Base-by-base conservation (phyloP, 2,797 vertebrate species). In the Pangasius macronema region DNA sequence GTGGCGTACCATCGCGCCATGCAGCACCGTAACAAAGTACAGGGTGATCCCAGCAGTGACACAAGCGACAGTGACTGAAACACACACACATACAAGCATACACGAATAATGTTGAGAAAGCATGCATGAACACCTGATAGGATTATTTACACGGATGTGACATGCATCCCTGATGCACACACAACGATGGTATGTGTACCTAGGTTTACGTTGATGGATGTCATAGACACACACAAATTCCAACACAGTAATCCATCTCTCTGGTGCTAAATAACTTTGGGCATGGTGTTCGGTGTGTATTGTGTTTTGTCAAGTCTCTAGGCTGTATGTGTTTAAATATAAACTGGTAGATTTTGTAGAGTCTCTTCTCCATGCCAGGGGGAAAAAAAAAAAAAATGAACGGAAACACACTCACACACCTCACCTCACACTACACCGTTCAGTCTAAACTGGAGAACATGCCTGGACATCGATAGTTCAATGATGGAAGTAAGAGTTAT, bases 21-120 rank as follows among this genome's bases (percentile, higher is more conserved):
- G 97, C 98, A 99, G 94, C 99, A 99, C 93, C 99, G 98, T 89
- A 99, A 98, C 96, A 99, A 99, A 92, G 99, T 99, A 92, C 99
- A 99, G 92, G 98, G 98, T 63, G 98, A 99, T 91, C 98, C 98
- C 91, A 99, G 97, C 97, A 99, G 99, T 4, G 98, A 99, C 92
- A 99, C 97, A 90, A 99, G 98, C 14, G 99, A 99, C 92, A 99
- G 97, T 42, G 99, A 99, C 96, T 96, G 94, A 96, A 89, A 82
- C 91, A 72, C 84, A 51, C 82, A 55, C 55, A 57, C 82, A 36
- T 18, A 33, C 16, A 53, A n/a, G 82, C 87, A 85, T 59, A 30
- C 75, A 61, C 53, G 57, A 16, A 49, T 42, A 33, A 59, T 3
- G n/a, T 63, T 84, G 79, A 86, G 88, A 63, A 24, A 75, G 68